A percentile compares a stretch with the other conserved stretches of the same genome.
Evolutionary conservation across 2,888 invertebrate genomes (phyloP).

Genomic region (Ariolimax columbianus): DNA sequence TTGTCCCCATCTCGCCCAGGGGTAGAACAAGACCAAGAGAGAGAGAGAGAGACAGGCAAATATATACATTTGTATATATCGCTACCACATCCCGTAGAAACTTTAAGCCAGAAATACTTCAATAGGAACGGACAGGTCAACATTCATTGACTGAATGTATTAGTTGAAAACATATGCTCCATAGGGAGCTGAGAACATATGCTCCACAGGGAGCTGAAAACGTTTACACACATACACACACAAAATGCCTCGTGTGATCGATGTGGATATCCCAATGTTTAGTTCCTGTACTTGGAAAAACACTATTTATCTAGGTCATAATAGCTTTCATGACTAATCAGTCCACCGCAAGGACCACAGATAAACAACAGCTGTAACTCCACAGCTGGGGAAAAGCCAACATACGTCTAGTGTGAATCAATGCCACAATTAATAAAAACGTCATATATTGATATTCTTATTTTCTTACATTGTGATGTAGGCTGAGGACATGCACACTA

Average conservation of each 20-base stretch:
- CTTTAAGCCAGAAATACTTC: too few species aligned
- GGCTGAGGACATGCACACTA: neutral
- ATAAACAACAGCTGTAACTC: neutral
- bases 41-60: too few species aligned
- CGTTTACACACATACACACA: too few species aligned
- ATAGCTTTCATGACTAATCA: neutral
- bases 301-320: neutral
- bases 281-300: neutral
- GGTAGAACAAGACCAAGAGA: too few species aligned
- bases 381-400: neutral
- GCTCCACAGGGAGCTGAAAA: too few species aligned
- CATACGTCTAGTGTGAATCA: neutral
- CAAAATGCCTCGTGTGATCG: neutral
- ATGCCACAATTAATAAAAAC: neutral
- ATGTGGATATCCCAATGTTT: neutral
- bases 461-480: neutral
- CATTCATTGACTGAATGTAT: too few species aligned
- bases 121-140: too few species aligned
- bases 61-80: too few species aligned
- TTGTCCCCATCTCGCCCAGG: too few species aligned
- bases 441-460: neutral
- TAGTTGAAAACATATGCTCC: too few species aligned
- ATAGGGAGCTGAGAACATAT: too few species aligned
- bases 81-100: too few species aligned
- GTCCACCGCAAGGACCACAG: neutral